Evolutionary conservation across 2,888 invertebrate species (phyloP).

Genomic region (Torymus aiolomorphi): DNA sequence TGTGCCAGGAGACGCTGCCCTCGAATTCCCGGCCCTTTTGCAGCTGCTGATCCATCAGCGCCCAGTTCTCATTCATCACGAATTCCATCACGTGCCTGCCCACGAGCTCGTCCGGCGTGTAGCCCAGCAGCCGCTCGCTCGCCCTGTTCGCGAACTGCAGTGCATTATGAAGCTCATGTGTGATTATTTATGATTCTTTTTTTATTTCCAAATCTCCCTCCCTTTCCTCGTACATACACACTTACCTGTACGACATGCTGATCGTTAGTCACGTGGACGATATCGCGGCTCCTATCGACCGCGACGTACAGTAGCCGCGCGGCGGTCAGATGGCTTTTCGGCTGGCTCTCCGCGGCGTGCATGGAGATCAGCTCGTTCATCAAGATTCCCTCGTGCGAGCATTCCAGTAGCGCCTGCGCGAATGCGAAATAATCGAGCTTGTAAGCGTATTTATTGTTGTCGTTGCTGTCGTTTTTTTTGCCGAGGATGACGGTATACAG

Average conservation of each 20-base stretch:
- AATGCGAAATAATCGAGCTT: neutral
- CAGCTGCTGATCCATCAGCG: conserved; percentile 80
- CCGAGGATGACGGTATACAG: no score
- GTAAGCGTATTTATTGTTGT: neutral
- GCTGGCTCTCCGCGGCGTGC: conserved; percentile 85
- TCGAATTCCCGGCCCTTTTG: conserved; percentile 85
- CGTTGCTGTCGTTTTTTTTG: no score
- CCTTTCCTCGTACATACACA: neutral
- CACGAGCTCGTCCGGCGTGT: conserved; percentile 80
- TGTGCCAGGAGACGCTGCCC: conserved; percentile 83
- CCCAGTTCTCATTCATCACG: conserved; percentile 76
- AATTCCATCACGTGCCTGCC: conserved; percentile 80
- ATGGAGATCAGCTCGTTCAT: conserved; percentile 86
- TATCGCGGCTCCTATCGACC: conserved; percentile 90
- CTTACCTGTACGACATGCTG: conserved; percentile 87
- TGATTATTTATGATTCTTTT: conserved; percentile 31
- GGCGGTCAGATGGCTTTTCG: conserved; percentile 87
- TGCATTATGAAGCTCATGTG: neutral
- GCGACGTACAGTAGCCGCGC: conserved; percentile 89
- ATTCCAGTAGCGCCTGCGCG: conserved; percentile 77
- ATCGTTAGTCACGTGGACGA: conserved; percentile 91
- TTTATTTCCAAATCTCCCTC: neutral
- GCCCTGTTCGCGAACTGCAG: conserved; percentile 89
- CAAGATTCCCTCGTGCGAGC: conserved; percentile 77
- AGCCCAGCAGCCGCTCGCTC: conserved; percentile 89